These are phyloP conservation scores for Drosophila atroscutellata DNA, from an alignment of 2,888 invertebrate genomes.

Conservation along the genomic window DNA sequence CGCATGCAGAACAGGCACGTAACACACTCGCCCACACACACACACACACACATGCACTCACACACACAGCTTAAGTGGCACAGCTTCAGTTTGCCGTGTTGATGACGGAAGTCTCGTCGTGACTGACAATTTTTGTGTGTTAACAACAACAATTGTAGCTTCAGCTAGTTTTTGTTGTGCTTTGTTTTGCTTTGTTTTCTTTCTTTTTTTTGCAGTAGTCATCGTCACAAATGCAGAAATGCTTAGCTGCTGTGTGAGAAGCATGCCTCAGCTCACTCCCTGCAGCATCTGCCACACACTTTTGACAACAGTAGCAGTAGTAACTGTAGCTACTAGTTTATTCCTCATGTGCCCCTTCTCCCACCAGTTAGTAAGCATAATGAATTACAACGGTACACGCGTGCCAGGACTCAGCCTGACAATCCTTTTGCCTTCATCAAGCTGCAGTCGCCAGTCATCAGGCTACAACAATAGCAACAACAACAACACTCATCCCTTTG, in stretches of 20 bases:
- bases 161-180: slow-evolving; percentile 16
- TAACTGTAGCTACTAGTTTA: slow-evolving; percentile 4
- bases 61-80: slow-evolving; percentile 30
- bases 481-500: slow-evolving; percentile 6
- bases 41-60: slow-evolving; percentile 8
- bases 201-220: slow-evolving; percentile 17
- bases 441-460: slow-evolving; percentile 58
- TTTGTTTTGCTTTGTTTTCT: slow-evolving; percentile 1
- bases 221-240: slow-evolving; percentile 62
- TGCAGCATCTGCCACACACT: slow-evolving; percentile 1
- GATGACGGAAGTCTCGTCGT: slow-evolving; percentile 73
- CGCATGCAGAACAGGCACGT: slow-evolving; percentile 19
- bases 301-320: slow-evolving; percentile 34
- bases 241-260: slow-evolving; percentile 33
- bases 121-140: slow-evolving; percentile 76
- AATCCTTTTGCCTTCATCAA: slow-evolving; percentile 63
- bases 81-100: slow-evolving; percentile 30
- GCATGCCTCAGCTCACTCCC: slow-evolving; percentile 20
- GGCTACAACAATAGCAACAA: slow-evolving; percentile 13
- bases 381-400: slow-evolving; percentile 61
- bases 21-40: slow-evolving; percentile 6
- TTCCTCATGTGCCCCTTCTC: not conserved
- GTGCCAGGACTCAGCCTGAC: slow-evolving; percentile 38
- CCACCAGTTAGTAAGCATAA: slow-evolving; percentile 58
- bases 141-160: slow-evolving; percentile 53